Evolutionary conservation across 2,797 vertebrate genomes (phyloP), one percentile per base, ranked within the genome.

Genomic region (Cyclopterus lumpus): DNA sequence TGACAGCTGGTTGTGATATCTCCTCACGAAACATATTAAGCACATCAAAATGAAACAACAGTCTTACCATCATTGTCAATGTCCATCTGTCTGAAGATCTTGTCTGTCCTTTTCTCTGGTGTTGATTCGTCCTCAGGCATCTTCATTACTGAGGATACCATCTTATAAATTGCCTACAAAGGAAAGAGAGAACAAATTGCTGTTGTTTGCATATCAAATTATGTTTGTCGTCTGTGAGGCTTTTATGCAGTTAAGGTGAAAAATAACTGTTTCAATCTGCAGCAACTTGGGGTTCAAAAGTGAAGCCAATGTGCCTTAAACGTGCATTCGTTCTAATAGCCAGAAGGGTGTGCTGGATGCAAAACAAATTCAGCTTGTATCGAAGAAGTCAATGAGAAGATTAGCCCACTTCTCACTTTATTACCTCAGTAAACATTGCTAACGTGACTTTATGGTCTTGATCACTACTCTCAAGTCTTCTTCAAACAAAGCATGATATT

Each of bases 31-130:
- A 63, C 20, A 49, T 16, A 49, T 5, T 0, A 36, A 51, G 16
- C 14, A 40, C 10, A 10, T 3, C 18, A 0, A 61, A 49, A 51
- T 6, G 1, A 48, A 40, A 34, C 28, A 40, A 8, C 5, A 79
- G 71, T 79, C 93, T 96, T 94, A 99, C 98, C 98, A 6, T 99
- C 97, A 12, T 99, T 99, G 93, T 99, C 96, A 15, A 96, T 97
- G 89, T 99, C 98, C 98, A 99, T 99, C 94, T 98, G 97, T 83
- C 95, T 95, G 94, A 99, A 99, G 94, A 99, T 99, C 94, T 99
- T 99, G 87, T 99, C 97, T 3, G 98, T 99, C 70, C 98, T 95
- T 91, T 99, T 99, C 92, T 99, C 98, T 0, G 98, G 98, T 3
- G 98, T 99, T 0, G 98, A 98, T 81, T 99, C 98, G 16, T 99